These are phyloP conservation scores for Pterocles orientalis DNA, from an alignment of 2,113 vertebrate species.

Conservation along the genomic window DNA sequence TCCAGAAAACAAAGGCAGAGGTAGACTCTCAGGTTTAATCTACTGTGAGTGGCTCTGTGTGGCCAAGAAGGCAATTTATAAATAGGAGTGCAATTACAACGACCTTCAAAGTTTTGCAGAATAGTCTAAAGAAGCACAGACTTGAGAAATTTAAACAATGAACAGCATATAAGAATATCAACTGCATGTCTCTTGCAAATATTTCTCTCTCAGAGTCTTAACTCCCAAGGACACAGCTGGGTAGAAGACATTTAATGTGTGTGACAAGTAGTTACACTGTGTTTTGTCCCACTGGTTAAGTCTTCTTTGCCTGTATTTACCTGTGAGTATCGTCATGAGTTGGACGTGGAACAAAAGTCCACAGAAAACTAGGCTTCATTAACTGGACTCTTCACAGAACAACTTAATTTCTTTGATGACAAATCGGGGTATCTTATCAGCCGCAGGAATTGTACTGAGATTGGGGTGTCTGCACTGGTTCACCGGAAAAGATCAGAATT, in stretches of 20 bases:
- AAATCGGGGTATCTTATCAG: background rate
- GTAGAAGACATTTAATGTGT: background rate
- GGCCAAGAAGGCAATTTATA: constrained; percentile 37
- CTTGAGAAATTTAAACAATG: background rate
- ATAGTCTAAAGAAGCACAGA: background rate
- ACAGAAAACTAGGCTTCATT: background rate
- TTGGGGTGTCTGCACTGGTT: accelerated
- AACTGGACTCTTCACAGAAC: background rate
- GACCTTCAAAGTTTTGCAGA: background rate
- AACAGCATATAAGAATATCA: background rate
- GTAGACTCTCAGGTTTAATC: background rate
- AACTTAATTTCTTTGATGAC: background rate
- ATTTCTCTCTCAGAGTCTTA: background rate
- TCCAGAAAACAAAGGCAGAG: background rate
- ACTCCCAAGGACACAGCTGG: background rate
- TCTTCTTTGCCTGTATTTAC: background rate
- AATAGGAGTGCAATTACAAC: background rate
- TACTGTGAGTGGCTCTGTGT: background rate
- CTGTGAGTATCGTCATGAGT: background rate
- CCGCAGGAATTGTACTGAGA: background rate
- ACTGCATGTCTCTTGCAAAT: accelerated
- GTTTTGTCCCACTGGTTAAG: background rate
- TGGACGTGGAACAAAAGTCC: background rate
- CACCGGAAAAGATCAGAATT: background rate
- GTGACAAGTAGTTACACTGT: background rate